Evolutionary conservation across 2,888 invertebrate genomes (phyloP), one percentile per base, ranked within the genome.

Genomic region (Acrobasis consociella): DNA sequence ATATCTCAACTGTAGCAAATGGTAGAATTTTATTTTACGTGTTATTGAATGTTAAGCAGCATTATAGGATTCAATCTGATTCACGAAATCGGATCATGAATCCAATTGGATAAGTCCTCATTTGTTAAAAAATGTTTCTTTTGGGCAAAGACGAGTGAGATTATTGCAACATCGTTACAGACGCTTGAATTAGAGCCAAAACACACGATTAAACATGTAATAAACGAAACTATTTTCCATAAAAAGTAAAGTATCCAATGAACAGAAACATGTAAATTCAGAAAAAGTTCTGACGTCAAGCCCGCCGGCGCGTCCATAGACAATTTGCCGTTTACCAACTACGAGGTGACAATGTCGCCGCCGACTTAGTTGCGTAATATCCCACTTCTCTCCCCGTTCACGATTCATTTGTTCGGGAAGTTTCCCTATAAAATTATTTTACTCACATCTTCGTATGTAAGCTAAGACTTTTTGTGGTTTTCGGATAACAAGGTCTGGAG

Each of bases 391-490:
- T 49, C 50, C 37, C 49, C 37, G 17, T 60, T 60, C 17, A 60
- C 60, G 60, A 51, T 51, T 51, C 60, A 60, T 60, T 60, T 60
- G 60, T 11, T 42, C 38, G 10, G 22, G 22, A 60, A 60, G 60
- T 60, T 60, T 51, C 39, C 51, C 16, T 52, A 60, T 60, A 51
- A 60, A 60, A 60, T 60, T 38, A 60, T 60, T 60, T 51, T 52
- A 52, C 60, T 39, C 42, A 39, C 17, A 59, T 58, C 17, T 46
- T 49, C 31, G 58, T 52, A 38, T 60, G n/a, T 52, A 38, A 52
- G n/a, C 16, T 31, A 38, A 38, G 49, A 5, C 51, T 10, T 38
- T 51, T 39, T 22, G 46, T 42, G 37, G 5, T 37, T 9, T 53
- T 53, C 13, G 53, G 15, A 38, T 53, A 53, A 53, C 53, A 37